Base-by-base conservation (phyloP, 1,140 invertebrate species). In the Colletes latitarsis region DNA sequence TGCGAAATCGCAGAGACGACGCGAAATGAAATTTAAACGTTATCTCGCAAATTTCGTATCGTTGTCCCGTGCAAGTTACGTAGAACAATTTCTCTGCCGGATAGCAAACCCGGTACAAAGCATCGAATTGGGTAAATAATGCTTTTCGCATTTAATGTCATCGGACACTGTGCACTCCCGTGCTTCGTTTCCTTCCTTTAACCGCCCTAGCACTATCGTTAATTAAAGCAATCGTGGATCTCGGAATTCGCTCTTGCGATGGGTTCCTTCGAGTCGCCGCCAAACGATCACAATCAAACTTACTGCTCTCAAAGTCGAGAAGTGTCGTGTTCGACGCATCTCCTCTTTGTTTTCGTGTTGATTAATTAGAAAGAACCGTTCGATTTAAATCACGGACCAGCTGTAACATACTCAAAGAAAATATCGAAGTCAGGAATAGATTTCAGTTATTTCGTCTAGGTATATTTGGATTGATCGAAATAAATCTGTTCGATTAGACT, bases 11-110 rank as follows among this genome's bases (percentile, higher is more conserved):
- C 62, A 17, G 1, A 14, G 39, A 12, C 30, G 62, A 63, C 15
- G 15, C 41, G 39, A 17, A 43, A 43, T 43, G 63, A 64, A 39
- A 69, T 69, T 69, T 69, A 53, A 69, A 55, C 67, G 67, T 69
- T 69, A 39, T 39, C 67, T 55, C 67, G 4, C 21, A 21, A n/a
- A 17, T 10, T 21, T 39, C 21, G 67, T 53, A 12, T n/a, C 17
- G 2, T 30, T 17, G 4, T 1, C 9, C 15, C 21, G 9, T 21
- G 39, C 69, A 9, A 57, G 10, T 14, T 49, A 21, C 71, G 52
- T 12, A 19, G 43, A 52, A 8, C 21, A 39, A 49, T 14, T 49
- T 63, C 1, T 30, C 71, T 9, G 30, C 12, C 58, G 58, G 12
- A 3, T 19, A 30, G 30, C 30, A 30, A 30, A 30, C 30, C 30